Evolutionary conservation across 2,797 vertebrate species (phyloP).

Genomic region (Pseudopleuronectes americanus): DNA sequence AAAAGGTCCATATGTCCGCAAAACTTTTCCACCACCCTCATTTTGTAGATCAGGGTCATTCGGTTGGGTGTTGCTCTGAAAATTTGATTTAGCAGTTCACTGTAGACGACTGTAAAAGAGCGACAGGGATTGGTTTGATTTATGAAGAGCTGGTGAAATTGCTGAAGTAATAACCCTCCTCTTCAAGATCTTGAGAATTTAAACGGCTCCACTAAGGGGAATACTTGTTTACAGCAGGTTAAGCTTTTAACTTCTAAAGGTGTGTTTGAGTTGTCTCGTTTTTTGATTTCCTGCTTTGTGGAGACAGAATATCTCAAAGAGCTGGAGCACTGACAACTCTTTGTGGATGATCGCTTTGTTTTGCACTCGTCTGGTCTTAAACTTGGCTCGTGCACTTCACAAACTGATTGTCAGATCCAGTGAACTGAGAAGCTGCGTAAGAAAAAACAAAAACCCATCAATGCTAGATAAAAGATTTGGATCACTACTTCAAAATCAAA

Average conservation of each 20-base stretch:
- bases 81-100: slow-evolving; percentile 1
- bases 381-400: background rate
- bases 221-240: too few species aligned
- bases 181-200: too few species aligned
- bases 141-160: slow-evolving; percentile 3
- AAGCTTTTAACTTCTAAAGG: too few species aligned
- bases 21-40: slow-evolving; percentile 45
- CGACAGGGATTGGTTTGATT: slow-evolving; percentile 1
- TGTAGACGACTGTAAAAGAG: slow-evolving; percentile 2
- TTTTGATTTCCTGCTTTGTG: slow-evolving; percentile 4
- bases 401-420: slow-evolving; percentile 1
- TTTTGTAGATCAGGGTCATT: slow-evolving; percentile 59
- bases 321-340: background rate
- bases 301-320: background rate
- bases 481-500: slow-evolving; percentile 15
- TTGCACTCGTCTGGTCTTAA: background rate
- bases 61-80: slow-evolving; percentile 11
- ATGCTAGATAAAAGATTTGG: slow-evolving; percentile 14
- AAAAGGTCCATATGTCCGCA: slow-evolving; percentile 52
- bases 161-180: background rate
- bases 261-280: too few species aligned
- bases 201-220: too few species aligned
- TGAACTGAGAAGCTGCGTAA: background rate
- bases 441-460: slow-evolving; percentile 4
- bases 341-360: background rate